These are phyloP conservation scores for Pteropus alecto DNA, from an alignment of 2,113 vertebrate species.

Conservation along the genomic window DNA sequence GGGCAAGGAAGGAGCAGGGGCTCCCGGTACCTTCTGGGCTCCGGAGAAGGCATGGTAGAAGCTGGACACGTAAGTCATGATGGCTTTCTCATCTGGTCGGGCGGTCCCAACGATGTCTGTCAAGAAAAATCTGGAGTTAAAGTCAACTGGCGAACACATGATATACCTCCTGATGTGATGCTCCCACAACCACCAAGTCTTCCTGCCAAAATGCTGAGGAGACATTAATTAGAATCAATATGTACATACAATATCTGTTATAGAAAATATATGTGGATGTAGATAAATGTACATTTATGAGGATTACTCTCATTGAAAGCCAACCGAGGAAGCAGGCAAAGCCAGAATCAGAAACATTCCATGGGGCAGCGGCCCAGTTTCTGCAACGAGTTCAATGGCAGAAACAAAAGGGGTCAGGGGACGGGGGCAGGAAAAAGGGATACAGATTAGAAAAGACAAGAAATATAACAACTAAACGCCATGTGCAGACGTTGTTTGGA, in stretches of 20 bases:
- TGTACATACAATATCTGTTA: not conserved
- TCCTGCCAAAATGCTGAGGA: not conserved
- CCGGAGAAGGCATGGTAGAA: constrained; percentile 99
- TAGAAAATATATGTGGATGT: not conserved
- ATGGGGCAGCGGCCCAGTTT: not conserved
- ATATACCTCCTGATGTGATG: not conserved
- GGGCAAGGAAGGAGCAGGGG: constrained; percentile 76
- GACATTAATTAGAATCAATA: constrained; percentile 2
- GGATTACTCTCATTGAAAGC: not conserved
- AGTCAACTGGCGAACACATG: constrained; percentile 54
- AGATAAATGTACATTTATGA: not conserved
- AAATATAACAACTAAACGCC: not conserved
- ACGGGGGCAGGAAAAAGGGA: not conserved
- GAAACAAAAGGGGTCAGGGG: not conserved
- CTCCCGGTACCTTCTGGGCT: constrained; percentile 98
- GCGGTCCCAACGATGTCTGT: constrained; percentile 99
- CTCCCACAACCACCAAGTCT: not conserved
- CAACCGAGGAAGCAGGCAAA: not conserved
- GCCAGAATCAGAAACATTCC: not conserved
- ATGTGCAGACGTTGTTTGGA: rapidly evolving
- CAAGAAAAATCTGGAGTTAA: constrained; percentile 83
- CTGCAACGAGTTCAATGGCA: not conserved
- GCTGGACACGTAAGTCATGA: constrained; percentile 99
- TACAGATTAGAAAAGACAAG: not conserved
- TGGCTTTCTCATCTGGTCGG: constrained; percentile 99